phyloP scores from a whole-genome alignment of 2,888 invertebrate species.

The Tiliacea citrago region DNA sequence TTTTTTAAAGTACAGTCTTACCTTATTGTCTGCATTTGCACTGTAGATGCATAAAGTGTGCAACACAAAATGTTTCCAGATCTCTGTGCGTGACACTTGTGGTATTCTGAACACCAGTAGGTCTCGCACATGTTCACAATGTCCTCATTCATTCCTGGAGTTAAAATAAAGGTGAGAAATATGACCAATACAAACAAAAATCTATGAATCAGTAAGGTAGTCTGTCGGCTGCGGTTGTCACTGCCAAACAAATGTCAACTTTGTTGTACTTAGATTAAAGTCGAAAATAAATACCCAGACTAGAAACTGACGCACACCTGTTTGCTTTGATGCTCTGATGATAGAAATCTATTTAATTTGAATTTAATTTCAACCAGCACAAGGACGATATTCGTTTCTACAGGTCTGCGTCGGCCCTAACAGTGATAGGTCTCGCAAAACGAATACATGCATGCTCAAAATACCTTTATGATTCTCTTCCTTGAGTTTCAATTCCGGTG shows the following conservation, averaged over 20 bases:
- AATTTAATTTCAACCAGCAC: background rate
- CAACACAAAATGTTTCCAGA: conserved; percentile 93
- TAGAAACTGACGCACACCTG: background rate
- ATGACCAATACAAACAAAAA: background rate
- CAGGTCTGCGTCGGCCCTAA: background rate
- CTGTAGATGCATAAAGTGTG: conserved; percentile 93
- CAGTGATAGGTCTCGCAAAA: background rate
- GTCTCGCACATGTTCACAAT: conserved; percentile 90
- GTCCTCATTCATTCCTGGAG: conserved; percentile 39
- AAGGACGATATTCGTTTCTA: background rate
- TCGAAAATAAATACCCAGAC: background rate
- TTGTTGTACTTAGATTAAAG: background rate
- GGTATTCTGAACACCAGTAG: conserved; percentile 96
- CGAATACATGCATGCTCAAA: background rate
- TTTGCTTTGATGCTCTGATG: background rate
- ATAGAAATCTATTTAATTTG: background rate
- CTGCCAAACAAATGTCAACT: background rate
- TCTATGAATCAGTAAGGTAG: background rate
- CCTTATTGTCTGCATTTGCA: conserved; percentile 95
- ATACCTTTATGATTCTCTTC: conserved; percentile 73
- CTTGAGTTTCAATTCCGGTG: conserved; percentile 76
- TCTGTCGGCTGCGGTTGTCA: background rate
- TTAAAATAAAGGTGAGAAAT: background rate
- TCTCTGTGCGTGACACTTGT: conserved; percentile 95
- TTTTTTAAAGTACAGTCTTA: conserved; percentile 60